A percentile compares a stretch with the other conserved stretches of the same genome.
Evolutionary conservation across 2,797 vertebrate genomes (phyloP).

Genomic region (Fistularia tabacaria): DNA sequence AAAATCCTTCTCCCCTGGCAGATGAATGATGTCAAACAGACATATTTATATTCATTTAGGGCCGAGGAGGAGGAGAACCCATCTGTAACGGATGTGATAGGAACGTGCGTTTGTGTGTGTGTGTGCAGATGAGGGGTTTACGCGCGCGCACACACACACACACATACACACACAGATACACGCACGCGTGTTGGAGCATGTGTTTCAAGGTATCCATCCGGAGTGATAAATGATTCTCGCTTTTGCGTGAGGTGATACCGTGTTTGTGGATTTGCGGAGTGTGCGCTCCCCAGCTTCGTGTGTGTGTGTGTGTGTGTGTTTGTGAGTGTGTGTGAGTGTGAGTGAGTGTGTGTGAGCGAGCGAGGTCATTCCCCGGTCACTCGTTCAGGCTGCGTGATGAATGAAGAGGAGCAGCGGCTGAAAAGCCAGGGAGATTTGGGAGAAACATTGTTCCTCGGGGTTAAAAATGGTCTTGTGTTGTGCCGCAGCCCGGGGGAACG

Average conservation of each 20-base stretch:
- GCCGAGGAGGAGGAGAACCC: slow-evolving; percentile 71
- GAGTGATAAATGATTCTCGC: slow-evolving; percentile 69
- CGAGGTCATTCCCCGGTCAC: slow-evolving; percentile 75
- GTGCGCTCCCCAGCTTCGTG: slow-evolving; percentile 18
- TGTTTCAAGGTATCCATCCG: slow-evolving; percentile 72
- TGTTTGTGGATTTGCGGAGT: slow-evolving; percentile 53
- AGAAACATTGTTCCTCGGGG: slow-evolving; percentile 71
- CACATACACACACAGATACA: slow-evolving; percentile 30
- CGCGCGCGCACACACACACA: slow-evolving; percentile 21
- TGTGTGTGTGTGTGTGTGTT: slow-evolving; percentile 17
- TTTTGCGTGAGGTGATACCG: slow-evolving; percentile 64
- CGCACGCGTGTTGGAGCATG: slow-evolving; percentile 56
- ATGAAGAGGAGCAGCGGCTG: slow-evolving; percentile 74
- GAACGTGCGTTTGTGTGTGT: slow-evolving; percentile 47
- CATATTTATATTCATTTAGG: slow-evolving; percentile 80
- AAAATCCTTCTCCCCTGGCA: slow-evolving; percentile 59
- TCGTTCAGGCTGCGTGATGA: slow-evolving; percentile 74
- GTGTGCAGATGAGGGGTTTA: slow-evolving; percentile 28
- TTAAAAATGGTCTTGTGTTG: slow-evolving; percentile 70
- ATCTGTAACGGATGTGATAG: slow-evolving; percentile 80
- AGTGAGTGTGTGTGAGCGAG: slow-evolving; percentile 28
- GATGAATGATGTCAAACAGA: slow-evolving; percentile 78
- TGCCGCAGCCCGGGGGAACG: slow-evolving; percentile 61
- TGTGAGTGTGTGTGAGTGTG: slow-evolving; percentile 26
- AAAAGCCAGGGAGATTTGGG: slow-evolving; percentile 70